phyloP scores from a whole-genome alignment of 2,888 invertebrate genomes.

The Drosophila mimica region DNA sequence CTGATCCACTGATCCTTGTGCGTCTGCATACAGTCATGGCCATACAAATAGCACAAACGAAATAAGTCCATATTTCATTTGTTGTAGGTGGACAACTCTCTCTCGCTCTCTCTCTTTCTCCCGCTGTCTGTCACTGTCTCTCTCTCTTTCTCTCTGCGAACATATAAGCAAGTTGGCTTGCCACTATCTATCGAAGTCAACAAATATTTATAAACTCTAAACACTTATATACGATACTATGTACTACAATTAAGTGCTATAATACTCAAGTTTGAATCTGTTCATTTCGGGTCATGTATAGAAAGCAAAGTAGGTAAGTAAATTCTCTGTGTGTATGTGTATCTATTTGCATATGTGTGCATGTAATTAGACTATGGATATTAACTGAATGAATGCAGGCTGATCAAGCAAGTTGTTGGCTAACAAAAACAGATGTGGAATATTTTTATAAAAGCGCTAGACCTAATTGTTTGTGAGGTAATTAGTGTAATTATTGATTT shows the following conservation, averaged over 20 bases:
- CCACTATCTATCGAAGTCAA: slow-evolving; percentile 14
- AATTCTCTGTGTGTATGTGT: slow-evolving; percentile 27
- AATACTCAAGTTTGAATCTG: slow-evolving; percentile 48
- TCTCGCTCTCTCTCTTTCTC: not conserved
- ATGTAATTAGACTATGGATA: slow-evolving; percentile 24
- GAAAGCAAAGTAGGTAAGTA: slow-evolving; percentile 35
- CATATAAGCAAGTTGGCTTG: not conserved
- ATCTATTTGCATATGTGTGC: slow-evolving; percentile 12
- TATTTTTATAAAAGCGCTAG: slow-evolving; percentile 52
- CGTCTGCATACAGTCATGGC: not conserved
- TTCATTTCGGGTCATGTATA: slow-evolving; percentile 53
- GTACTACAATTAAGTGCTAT: slow-evolving; percentile 65
- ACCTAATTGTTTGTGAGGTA: slow-evolving; percentile 13
- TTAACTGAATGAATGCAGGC: slow-evolving; percentile 15
- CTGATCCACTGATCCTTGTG: not conserved
- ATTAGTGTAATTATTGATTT: slow-evolving; percentile 3
- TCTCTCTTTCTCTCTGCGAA: not conserved
- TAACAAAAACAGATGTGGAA: slow-evolving; percentile 17
- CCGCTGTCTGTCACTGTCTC: not conserved
- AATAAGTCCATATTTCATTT: not conserved
- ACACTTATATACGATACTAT: slow-evolving; percentile 26
- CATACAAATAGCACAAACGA: not conserved
- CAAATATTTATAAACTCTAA: slow-evolving; percentile 24
- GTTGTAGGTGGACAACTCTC: not conserved
- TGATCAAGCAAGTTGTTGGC: slow-evolving; percentile 35